Evolutionary conservation across 1,140 invertebrate genomes (phyloP).

Genomic region (Tetragnatha versicolor): DNA sequence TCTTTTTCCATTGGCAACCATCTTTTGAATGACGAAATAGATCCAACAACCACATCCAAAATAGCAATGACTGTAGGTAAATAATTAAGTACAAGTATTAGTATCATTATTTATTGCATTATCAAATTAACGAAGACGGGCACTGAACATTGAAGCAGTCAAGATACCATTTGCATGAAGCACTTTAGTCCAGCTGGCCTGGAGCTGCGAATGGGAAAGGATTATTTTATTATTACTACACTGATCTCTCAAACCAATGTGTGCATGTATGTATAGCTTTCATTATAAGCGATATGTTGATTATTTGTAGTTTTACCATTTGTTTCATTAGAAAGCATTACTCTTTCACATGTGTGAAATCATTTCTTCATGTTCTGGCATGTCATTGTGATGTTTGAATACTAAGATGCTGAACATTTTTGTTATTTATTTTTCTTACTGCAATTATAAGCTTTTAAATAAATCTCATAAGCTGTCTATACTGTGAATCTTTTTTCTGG

Average conservation of each 20-base stretch:
- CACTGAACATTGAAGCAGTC: not conserved
- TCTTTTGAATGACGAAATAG: not conserved
- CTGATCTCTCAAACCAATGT: slow-evolving; percentile 30
- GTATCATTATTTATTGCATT: no score
- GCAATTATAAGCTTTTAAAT: slow-evolving; percentile 1
- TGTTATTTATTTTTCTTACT: slow-evolving; percentile 43
- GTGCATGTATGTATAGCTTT: slow-evolving; percentile 23
- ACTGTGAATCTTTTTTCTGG: no score
- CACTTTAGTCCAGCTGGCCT: slow-evolving; percentile 42
- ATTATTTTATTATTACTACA: slow-evolving; percentile 1
- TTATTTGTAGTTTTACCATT: slow-evolving; percentile 8
- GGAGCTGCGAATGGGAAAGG: slow-evolving; percentile 28
- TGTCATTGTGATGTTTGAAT: not conserved
- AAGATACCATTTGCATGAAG: not conserved
- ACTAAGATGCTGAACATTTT: not conserved
- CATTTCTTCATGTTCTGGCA: slow-evolving; percentile 9
- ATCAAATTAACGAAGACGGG: no score
- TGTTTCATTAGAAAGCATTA: not conserved
- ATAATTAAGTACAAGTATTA: not conserved
- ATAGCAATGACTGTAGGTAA: no score
- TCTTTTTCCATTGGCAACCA: not conserved
- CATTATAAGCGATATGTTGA: not conserved
- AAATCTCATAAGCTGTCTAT: no score
- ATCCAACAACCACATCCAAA: no score
- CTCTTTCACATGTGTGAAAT: slow-evolving; percentile 20